phyloP scores from a whole-genome alignment of 2,113 vertebrate species.

The Nyctibius bracteatus region DNA sequence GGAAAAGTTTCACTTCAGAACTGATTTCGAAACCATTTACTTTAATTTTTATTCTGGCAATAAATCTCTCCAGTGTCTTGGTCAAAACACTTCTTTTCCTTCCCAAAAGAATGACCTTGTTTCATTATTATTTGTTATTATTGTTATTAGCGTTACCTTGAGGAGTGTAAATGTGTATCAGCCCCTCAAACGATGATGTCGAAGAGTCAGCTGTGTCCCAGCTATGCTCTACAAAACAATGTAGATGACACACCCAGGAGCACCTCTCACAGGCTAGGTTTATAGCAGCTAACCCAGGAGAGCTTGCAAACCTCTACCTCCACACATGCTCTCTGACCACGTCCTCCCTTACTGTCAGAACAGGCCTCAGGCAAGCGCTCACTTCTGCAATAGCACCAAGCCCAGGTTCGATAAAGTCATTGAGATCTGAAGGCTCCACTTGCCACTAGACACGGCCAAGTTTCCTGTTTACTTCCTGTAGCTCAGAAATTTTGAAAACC shows the following conservation, averaged over 20 bases:
- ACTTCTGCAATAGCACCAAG: background rate
- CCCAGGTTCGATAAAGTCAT: background rate
- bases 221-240: background rate
- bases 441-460: background rate
- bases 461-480: background rate
- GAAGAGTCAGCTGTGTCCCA: background rate
- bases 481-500: background rate
- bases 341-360: accelerated
- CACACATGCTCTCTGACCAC: background rate
- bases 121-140: background rate
- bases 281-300: background rate
- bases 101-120: background rate
- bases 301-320: background rate
- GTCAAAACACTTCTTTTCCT: background rate
- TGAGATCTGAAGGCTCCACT: background rate
- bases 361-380: background rate
- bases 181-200: background rate
- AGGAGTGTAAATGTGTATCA: background rate
- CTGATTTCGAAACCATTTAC: background rate
- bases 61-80: background rate
- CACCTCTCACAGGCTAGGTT: background rate
- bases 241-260: background rate
- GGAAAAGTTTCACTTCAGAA: background rate
- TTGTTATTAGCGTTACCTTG: background rate
- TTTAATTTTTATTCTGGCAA: background rate